These are phyloP conservation scores for Sterna hirundo DNA, from an alignment of 2,113 vertebrate species.

Conservation along the genomic window DNA sequence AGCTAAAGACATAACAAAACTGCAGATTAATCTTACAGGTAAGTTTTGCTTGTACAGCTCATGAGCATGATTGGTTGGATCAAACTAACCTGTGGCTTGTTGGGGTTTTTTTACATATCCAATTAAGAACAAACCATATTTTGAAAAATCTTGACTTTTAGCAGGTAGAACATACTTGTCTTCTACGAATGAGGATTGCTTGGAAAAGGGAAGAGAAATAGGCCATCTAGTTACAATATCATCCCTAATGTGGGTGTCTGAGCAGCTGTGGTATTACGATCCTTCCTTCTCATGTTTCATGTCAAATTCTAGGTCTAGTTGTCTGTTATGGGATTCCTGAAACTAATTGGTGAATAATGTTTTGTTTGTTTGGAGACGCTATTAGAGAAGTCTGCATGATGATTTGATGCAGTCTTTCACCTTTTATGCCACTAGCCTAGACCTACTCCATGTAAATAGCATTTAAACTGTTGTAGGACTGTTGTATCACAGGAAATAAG, in stretches of 20 bases:
- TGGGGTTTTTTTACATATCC: background rate
- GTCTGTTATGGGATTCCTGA: background rate
- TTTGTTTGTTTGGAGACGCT: background rate
- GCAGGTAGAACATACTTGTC: background rate
- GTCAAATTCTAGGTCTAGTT: background rate
- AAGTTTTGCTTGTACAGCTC: conserved; percentile 7
- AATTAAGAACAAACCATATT: background rate
- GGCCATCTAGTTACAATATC: background rate
- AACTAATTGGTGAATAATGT: background rate
- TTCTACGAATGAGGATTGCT: background rate
- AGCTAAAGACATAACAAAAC: conserved; percentile 82
- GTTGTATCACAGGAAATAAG: background rate
- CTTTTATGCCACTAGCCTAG: background rate
- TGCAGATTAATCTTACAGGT: conserved; percentile 88
- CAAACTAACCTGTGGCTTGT: background rate
- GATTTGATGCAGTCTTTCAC: background rate
- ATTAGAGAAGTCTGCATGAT: background rate
- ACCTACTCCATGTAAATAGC: background rate
- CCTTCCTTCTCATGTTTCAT: background rate
- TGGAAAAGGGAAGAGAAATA: background rate
- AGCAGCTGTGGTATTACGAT: background rate
- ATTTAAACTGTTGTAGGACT: background rate
- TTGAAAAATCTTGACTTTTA: background rate
- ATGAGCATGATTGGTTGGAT: background rate
- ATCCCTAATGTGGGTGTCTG: background rate